Conservation (phyloP, 2,888 invertebrate species). For the Ametastegia equiseti region DNA sequence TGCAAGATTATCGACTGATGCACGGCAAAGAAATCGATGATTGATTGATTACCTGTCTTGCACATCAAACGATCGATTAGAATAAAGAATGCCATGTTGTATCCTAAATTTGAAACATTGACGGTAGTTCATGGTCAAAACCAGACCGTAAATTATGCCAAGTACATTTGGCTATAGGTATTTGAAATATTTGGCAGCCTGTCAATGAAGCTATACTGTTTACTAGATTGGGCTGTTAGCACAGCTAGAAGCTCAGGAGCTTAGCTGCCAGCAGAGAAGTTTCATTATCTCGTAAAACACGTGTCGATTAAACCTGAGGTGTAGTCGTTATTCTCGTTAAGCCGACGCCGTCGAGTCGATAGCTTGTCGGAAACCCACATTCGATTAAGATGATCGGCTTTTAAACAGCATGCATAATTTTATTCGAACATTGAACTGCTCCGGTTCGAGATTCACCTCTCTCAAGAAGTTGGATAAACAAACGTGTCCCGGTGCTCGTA, state of each 20-base stretch:
- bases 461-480: neutral
- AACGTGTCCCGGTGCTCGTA: neutral
- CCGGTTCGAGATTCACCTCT: neutral
- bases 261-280: neutral
- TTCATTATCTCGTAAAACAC: slow-evolving; percentile 17
- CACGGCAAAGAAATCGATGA: neutral
- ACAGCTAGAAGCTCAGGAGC: neutral
- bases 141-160: neutral
- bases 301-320: slow-evolving; percentile 7
- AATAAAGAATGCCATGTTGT: neutral
- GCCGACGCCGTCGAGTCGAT: neutral
- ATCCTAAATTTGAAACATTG: neutral
- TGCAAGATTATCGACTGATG: neutral
- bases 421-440: neutral
- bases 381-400: slow-evolving; percentile 14
- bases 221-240: slow-evolving; percentile 17
- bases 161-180: slow-evolving; percentile 14
- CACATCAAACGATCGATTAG: neutral
- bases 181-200: slow-evolving; percentile 24
- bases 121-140: neutral
- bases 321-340: slow-evolving; percentile 1
- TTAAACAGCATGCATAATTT: neutral
- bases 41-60: neutral
- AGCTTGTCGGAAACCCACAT: slow-evolving; percentile 3
- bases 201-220: slow-evolving; percentile 4